Evolutionary conservation across 2,888 invertebrate species (phyloP).

Genomic region (Dorcus parallelipipedus): DNA sequence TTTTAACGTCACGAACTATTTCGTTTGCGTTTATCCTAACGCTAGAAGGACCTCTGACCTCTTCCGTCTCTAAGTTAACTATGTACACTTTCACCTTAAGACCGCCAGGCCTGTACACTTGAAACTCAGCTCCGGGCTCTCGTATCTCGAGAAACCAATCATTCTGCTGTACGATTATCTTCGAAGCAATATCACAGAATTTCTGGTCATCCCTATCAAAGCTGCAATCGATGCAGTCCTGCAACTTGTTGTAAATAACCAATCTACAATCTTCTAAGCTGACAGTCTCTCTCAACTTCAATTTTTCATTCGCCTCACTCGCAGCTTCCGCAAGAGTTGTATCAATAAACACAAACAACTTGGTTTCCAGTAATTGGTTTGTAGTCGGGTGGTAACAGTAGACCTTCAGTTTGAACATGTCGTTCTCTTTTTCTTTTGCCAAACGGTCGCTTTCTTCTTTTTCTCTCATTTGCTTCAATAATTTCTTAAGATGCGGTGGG

Average conservation of each 20-base stretch:
- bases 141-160: conserved; percentile 68
- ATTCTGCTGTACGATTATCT: conserved; percentile 49
- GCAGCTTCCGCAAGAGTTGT: conserved; percentile 59
- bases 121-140: conserved; percentile 57
- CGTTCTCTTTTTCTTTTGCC: conserved; percentile 59
- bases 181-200: conserved; percentile 48
- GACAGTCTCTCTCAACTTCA: conserved; percentile 56
- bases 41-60: conserved; percentile 59
- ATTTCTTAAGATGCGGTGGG: conserved; percentile 66
- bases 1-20: conserved; percentile 57
- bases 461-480: conserved; percentile 62
- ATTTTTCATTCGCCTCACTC: conserved; percentile 56
- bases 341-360: conserved; percentile 58
- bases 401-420: conserved; percentile 61
- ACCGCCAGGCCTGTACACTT: conserved; percentile 62
- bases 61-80: conserved; percentile 59
- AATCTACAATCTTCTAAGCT: conserved; percentile 67
- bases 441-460: conserved; percentile 63
- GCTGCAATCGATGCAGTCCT: conserved; percentile 64
- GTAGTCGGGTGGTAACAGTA: conserved; percentile 61
- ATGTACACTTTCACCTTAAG: conserved; percentile 58
- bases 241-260: conserved; percentile 64
- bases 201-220: conserved; percentile 57
- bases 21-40: conserved; percentile 58
- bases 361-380: conserved; percentile 53